Conservation (phyloP, 2,113 vertebrate genomes). For the Leucoraja erinaceus region DNA sequence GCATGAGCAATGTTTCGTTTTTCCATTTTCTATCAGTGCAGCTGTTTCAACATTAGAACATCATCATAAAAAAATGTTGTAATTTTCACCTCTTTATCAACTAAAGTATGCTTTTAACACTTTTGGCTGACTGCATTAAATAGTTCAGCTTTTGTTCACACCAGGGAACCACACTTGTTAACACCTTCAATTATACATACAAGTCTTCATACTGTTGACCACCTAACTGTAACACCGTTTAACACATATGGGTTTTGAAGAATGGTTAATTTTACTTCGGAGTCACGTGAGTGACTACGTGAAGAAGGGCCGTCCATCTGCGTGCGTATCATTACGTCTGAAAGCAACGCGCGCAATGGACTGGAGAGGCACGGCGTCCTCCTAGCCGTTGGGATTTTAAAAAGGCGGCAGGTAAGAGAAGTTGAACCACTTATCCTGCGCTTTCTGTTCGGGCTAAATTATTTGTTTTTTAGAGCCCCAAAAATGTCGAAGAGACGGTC, state of each 20-base stretch:
- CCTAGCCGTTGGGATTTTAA: too few relatives aligned
- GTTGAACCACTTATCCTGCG: too few relatives aligned
- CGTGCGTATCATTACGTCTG: too few relatives aligned
- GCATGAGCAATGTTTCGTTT: background rate
- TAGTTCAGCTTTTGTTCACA: background rate
- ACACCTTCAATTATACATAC: background rate
- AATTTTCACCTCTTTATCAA: conserved; percentile 19
- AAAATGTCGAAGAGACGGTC: too few relatives aligned
- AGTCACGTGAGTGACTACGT: too few relatives aligned
- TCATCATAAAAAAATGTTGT: background rate
- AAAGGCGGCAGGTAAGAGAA: too few relatives aligned
- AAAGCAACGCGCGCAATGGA: too few relatives aligned
- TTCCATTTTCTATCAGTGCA: conserved; percentile 10
- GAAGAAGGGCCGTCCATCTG: too few relatives aligned
- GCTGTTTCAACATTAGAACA: conserved; percentile 20
- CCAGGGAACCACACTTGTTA: background rate
- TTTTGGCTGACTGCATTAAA: background rate
- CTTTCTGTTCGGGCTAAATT: too few relatives aligned
- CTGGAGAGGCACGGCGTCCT: too few relatives aligned
- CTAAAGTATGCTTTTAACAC: background rate
- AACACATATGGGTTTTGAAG: background rate
- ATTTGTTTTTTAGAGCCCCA: too few relatives aligned
- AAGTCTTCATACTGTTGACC: background rate
- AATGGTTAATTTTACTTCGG: background rate
- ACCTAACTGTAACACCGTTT: background rate